phyloP scores from a whole-genome alignment of 2,888 invertebrate genomes.

The Psylliodes chrysocephalus region DNA sequence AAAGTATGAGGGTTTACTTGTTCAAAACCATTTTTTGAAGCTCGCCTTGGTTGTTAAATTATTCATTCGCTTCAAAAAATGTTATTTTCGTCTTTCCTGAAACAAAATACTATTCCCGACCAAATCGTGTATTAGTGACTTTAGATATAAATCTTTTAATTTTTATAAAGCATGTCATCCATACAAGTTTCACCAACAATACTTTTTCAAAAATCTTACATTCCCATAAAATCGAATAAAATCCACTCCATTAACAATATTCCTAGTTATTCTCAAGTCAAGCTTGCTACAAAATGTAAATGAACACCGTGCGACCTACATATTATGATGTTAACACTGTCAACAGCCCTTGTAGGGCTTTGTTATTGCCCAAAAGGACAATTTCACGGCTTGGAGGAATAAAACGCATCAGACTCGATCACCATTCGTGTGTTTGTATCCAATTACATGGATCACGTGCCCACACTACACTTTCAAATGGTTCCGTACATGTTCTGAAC shows the following conservation, averaged over 20 bases:
- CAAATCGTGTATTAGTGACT: too few species aligned
- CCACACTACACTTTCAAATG: slow-evolving; percentile 19
- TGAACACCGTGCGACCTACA: slow-evolving; percentile 45
- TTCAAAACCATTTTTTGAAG: too few species aligned
- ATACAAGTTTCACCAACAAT: too few species aligned
- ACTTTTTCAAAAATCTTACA: too few species aligned
- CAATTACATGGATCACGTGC: slow-evolving; percentile 37
- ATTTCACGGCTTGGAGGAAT: slow-evolving; percentile 40
- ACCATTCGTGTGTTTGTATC: slow-evolving; percentile 32
- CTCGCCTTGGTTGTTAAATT: too few species aligned
- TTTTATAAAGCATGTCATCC: too few species aligned
- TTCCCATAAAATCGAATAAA: slow-evolving; percentile 28
- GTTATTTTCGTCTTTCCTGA: too few species aligned
- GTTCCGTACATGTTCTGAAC: slow-evolving; percentile 11
- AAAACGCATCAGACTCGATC: slow-evolving; percentile 36
- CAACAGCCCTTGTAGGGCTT: slow-evolving; percentile 28
- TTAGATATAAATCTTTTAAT: too few species aligned
- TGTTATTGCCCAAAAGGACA: slow-evolving; percentile 36
- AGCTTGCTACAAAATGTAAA: slow-evolving; percentile 41
- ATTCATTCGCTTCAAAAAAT: too few species aligned
- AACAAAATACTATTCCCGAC: too few species aligned
- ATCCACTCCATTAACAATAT: slow-evolving; percentile 21
- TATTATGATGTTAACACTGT: slow-evolving; percentile 37
- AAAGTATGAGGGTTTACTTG: too few species aligned
- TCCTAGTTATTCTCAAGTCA: slow-evolving; percentile 29